phyloP scores from a whole-genome alignment of 53 echinoderm and acorn worm genomes.

The Actinopyga echinites region DNA sequence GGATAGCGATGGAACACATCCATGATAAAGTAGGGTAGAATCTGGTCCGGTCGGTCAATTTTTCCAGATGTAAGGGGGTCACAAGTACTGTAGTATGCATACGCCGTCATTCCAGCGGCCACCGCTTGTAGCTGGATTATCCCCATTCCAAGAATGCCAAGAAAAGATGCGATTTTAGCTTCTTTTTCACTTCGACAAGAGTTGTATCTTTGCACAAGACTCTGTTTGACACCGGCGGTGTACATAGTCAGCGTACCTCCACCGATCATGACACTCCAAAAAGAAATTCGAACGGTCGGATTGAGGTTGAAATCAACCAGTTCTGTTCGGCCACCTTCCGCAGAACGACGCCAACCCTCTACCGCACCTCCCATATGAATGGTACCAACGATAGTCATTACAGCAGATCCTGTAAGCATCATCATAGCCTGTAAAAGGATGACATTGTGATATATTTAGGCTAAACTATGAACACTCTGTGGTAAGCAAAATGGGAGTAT shows the following conservation, averaged over 20 bases:
- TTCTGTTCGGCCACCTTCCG: background rate
- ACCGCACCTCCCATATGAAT: background rate
- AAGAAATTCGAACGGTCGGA: background rate
- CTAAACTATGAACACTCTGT: background rate
- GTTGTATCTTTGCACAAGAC: background rate
- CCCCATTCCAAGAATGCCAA: background rate
- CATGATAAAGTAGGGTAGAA: conserved; percentile 32
- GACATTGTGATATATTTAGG: background rate
- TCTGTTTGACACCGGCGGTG: background rate
- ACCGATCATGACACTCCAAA: conserved; percentile 14
- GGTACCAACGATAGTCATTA: background rate
- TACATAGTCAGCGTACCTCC: background rate
- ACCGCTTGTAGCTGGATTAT: background rate
- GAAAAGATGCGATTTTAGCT: background rate
- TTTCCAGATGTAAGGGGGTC: background rate
- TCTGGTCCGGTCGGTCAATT: conserved; percentile 31
- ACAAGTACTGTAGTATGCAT: conserved; percentile 32
- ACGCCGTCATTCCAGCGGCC: conserved; percentile 19
- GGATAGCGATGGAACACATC: conserved; percentile 27
- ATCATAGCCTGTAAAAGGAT: background rate
- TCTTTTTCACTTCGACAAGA: background rate
- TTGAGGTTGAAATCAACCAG: background rate
- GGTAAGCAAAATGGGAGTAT: too few relatives aligned
- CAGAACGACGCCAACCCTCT: background rate
- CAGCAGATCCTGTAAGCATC: background rate